Evolutionary conservation across 2,888 invertebrate genomes (phyloP), one percentile per base, ranked within the genome.

Genomic region (Ashinkailepas kermadecensis): DNA sequence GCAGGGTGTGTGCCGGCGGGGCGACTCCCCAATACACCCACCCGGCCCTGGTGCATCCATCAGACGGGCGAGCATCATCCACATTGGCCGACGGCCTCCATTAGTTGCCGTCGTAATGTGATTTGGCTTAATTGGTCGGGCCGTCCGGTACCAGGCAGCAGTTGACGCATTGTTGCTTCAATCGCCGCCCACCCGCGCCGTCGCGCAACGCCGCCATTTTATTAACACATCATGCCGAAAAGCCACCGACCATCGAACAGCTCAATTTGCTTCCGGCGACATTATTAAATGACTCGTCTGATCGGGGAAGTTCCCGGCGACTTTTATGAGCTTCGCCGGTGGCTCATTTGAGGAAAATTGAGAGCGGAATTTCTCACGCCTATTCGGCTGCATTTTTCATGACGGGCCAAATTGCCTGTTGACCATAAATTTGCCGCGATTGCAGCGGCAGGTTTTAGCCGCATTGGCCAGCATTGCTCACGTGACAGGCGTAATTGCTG

Each of bases 331-430:
- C 67, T n/a, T 12, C 67, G 67, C 25, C 67, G 12, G 67, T 10
- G 67, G 67, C 54, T 39, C 6, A 74, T 74, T 74, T 18, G 15
- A 74, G 18, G 18, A 54, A 54, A 74, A 74, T 74, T 39, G 74
- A 74, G 74, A 74, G 74, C 25, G 7, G 74, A 18, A 9, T 25
- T 54, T 74, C 74, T 74, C 74, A 74, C 74, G 74, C 12, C 25
- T 0, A 10, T 13, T 25, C 15, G 65, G 21, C 54, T 12, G 74
- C 54, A 54, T 39, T 74, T 74, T 54, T 74, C 74, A 74, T 39
- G 74, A 54, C 74, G 9, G 74, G 74, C 15, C 74, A 8, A 54
- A 74, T 74, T 74, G 74, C 74, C 74, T 54, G 74, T 54, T 74
- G 74, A 74, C 74, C 74, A 54, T 74, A 74, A 74, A 74, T 74